Percentiles rank a stretch among this genome's conserved stretches.
Evolutionary conservation across 2,888 invertebrate genomes (phyloP).

Genomic region (Teleiodes luculella): DNA sequence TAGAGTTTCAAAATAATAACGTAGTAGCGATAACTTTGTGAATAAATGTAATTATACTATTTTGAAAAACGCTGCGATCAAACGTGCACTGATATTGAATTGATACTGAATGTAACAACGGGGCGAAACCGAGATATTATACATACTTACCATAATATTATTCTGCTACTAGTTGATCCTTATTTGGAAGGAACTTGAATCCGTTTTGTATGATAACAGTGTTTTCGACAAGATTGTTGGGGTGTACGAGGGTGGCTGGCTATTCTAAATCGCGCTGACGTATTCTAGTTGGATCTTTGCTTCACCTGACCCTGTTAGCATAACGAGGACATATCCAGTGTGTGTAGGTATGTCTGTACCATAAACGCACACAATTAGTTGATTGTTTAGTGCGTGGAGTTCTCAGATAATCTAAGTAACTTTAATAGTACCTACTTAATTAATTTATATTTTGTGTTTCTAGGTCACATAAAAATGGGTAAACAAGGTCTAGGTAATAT

Average conservation of each 20-base stretch:
- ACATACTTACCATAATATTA: conserved; percentile 26
- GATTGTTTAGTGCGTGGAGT: no score
- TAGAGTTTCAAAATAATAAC: no score
- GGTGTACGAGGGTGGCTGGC: conserved; percentile 60
- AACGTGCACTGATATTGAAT: conserved; percentile 64
- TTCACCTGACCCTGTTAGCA: conserved; percentile 62
- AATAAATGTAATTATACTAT: no score
- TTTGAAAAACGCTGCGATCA: conserved; percentile 56
- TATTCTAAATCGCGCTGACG: conserved; percentile 72
- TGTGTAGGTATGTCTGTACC: no score
- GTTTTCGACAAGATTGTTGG: conserved; percentile 21
- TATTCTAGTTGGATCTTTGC: conserved; percentile 62
- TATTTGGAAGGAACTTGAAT: neutral
- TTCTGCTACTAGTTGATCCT: conserved; percentile 16
- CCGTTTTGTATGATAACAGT: conserved; percentile 3
- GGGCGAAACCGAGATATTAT: conserved; percentile 39
- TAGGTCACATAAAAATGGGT: no score
- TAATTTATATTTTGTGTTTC: no score
- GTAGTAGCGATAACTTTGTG: no score
- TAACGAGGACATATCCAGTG: conserved; percentile 50
- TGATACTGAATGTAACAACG: conserved; percentile 45
- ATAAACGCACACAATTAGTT: no score
- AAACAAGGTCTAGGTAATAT: no score
- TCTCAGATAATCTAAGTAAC: no score
- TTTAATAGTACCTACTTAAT: no score